Evolutionary conservation across 2,797 vertebrate genomes (phyloP), one percentile per base, ranked within the genome.

Genomic region (Hypotaenidia philippensis): DNA sequence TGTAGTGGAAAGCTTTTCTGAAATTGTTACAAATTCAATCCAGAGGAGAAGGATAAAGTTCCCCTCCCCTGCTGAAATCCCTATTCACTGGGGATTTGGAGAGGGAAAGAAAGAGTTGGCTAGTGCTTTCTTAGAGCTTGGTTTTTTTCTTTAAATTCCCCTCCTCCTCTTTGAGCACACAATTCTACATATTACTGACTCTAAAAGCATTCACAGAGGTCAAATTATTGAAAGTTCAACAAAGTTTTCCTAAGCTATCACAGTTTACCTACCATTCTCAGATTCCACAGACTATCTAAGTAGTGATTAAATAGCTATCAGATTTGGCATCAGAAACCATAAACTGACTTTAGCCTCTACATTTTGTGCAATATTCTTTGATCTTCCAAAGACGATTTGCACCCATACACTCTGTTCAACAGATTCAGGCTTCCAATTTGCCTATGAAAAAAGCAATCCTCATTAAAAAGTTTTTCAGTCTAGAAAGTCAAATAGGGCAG

Each of bases 211-310:
- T 91, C 53, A 27, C 68, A 96, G 75, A 93, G 87, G 89, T 97
- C 94, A 96, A 84, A 96, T 93, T 95, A 96, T 95, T 63, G 82
- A 91, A 97, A 96, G 86, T 85, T 96, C 94, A 95, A 96, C 90
- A 40, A 96, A 90, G 75, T 97, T 97, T 97, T 95, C 83, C 81
- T 95, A 93, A 95, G 93, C 27, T 90, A 89, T 93, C 85, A 72
- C 81, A 95, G 93, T 96, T 97, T 97, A 94, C 94, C 82, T 95
- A 72, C 64, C 26, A 79, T 86, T 79, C 74, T 36, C 27, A 34
- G 56, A 59, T 97, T 93, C 60, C 63, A 92, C 55, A 19, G 32
- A 61, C 25, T 74, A 80, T 68, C 60, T 31, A 23, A 84, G 40
- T n/a, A 74, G 63, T 65, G 80, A 94, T 94, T 93, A 96, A 96